Evolutionary conservation across 2,797 vertebrate genomes (phyloP).

Genomic region (Gadopsis bispinosus): DNA sequence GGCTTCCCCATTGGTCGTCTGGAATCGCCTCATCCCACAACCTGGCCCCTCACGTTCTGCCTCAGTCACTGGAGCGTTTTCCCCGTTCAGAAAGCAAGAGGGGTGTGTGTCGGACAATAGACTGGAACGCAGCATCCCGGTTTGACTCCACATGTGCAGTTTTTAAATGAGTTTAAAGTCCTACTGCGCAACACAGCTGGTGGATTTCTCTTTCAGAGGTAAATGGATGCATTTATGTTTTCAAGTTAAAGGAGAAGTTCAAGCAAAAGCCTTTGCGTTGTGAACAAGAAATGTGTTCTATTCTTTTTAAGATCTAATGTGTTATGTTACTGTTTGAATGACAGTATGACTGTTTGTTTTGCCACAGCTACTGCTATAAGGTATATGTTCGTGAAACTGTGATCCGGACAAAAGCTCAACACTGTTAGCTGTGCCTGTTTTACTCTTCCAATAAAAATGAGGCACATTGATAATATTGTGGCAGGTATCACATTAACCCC

Average conservation of each 20-base stretch:
- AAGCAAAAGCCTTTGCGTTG: too few relatives aligned
- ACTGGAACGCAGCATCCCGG: conserved; percentile 33
- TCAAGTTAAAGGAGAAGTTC: neutral
- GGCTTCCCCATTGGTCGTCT: conserved; percentile 86
- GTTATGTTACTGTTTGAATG: neutral
- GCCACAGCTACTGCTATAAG: neutral
- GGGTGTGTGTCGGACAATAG: conserved; percentile 60
- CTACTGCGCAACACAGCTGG: conserved; percentile 23
- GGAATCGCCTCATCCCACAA: conserved; percentile 89
- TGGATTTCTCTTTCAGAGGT: conserved; percentile 83
- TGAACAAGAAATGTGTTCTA: neutral
- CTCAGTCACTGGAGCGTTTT: conserved; percentile 71
- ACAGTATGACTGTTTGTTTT: neutral
- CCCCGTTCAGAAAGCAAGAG: conserved; percentile 71
- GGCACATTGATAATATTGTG: neutral
- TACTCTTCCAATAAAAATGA: neutral
- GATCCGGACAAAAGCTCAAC: neutral
- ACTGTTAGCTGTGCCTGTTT: neutral
- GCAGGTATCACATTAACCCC: neutral
- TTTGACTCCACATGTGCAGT: conserved; percentile 34
- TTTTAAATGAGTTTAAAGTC: conserved; percentile 17
- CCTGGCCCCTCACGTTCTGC: conserved; percentile 79
- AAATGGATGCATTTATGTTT: conserved; percentile 55
- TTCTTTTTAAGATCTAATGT: neutral
- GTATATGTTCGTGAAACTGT: neutral